Evolutionary conservation across 2,113 vertebrate genomes (phyloP), one percentile per base, ranked within the genome.

Genomic region (Euleptes europaea): DNA sequence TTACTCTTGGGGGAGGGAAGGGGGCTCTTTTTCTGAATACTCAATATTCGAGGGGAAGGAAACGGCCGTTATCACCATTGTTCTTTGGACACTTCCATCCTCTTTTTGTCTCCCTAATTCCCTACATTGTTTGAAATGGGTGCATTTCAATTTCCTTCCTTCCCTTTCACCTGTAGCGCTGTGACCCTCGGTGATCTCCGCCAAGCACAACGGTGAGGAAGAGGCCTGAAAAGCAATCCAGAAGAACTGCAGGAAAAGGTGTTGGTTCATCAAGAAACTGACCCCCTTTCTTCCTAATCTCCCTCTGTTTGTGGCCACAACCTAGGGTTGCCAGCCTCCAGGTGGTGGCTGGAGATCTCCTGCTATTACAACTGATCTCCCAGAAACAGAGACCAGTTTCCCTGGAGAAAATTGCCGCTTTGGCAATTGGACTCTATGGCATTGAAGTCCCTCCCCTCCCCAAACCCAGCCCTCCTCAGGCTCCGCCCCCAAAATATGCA

Each of bases 41-140:
- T 31, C 23, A 78, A 47, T 47, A 85, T 17, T 35, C 28, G 66
- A 84, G 66, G 38, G 66, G 76, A 78, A 79, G 76, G 84, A 79
- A 85, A 79, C 26, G 19, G 75, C 51, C 33, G 17, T 85, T 85
- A 85, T 71, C 66, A 33, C 75, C 38, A 60, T 70, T 69, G 23
- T 79, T 71, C 35, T 63, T 70, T 19, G n/a, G 66, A 63, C 47
- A 54, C 5, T 35, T 35, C 31, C 60, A 71, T 72, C 84, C 84
- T 78, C 75, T 71, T 78, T 65, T 84, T 84, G 60, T 75, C 72
- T 75, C 57, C 57, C 47, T 35, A n/a, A 66, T 83, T 63, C 66
- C 40, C 66, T 44, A 26, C 75, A 72, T 85, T 85, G 83, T 85
- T 85, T 5, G 51, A 78, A 85, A 71, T 60, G 10, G 7, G 42